Base-by-base conservation (phyloP, 2,797 vertebrate genomes). In the Takifugu rubripes region DNA sequence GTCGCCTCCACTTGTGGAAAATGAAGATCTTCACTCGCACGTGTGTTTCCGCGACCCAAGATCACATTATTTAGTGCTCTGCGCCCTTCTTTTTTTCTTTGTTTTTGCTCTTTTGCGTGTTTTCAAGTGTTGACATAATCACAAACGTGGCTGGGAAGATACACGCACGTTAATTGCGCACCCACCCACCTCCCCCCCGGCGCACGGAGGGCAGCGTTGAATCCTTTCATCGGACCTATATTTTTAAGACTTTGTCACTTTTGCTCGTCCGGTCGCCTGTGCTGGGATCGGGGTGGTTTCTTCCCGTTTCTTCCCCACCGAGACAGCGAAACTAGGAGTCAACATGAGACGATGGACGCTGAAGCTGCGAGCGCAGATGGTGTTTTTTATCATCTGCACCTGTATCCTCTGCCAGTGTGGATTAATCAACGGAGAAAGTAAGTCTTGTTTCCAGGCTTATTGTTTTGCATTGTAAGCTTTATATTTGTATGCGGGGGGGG, bases 371-470 rank as follows among this genome's bases (percentile, higher is more conserved):
- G 77, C 84, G 71, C 86, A 87, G 70, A 63, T 85, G 64, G 80
- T 91, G 83, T 84, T 92, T 79, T 77, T 91, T 53, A 80, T 90
- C 74, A 72, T 90, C 64, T 74, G 82, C 75, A 70, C 90, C 82
- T 88, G 84, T 84, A 59, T 92, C 26, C 64, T 90, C 49, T 90
- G 79, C 80, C 86, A 89, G 26, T 89, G 84, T 80, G 91, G 92
- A 78, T 84, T 87, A 63, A 85, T 77, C 66, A 75, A 85, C 69
- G 92, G 91, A 78, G 91, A 94, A 90, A 91, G 93, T 94, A 68
- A 93, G 93, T 93, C 81, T 61, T 33, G 0, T 5, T 9, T 52
- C 54, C 5, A 31, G 12, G 3, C 5, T 26, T 17, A 2, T 59
- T 33, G 31, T 17, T 47, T 5, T n/a, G 40, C 21, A 5, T 21